Evolutionary conservation across 2,797 vertebrate species (phyloP).

Genomic region (Fundulus diaphanus): DNA sequence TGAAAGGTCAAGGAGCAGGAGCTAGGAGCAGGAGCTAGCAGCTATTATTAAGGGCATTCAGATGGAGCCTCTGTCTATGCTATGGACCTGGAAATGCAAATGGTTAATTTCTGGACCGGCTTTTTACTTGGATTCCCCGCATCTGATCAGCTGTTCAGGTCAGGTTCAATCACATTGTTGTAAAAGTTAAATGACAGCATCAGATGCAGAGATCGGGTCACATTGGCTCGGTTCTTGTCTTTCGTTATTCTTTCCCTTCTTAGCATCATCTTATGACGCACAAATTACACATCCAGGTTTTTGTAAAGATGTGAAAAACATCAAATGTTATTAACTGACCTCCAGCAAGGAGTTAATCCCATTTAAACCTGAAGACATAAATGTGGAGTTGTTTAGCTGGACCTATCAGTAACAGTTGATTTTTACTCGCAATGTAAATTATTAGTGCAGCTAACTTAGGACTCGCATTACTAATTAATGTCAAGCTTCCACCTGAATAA

Average conservation of each 20-base stretch:
- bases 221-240: neutral
- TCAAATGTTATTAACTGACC: neutral
- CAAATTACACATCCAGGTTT: constrained; percentile 2
- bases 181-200: neutral
- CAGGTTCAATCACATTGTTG: neutral
- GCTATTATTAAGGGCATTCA: too few species aligned
- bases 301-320: neutral
- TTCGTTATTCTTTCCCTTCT: too few species aligned
- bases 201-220: neutral
- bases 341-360: neutral
- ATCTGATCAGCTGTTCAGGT: neutral
- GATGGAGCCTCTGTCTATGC: too few species aligned
- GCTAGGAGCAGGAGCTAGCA: too few species aligned
- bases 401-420: constrained; percentile 14
- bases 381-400: neutral
- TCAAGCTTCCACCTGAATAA: constrained; percentile 34
- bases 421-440: constrained; percentile 17
- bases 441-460: constrained; percentile 35
- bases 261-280: neutral
- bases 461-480: constrained; percentile 50
- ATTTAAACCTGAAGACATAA: constrained; percentile 1
- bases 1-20: too few species aligned
- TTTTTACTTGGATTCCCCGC: too few species aligned
- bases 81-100: too few species aligned
- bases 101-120: too few species aligned